Percentiles rank a stretch among this genome's conserved stretches.
Evolutionary conservation across 1,140 invertebrate genomes (phyloP).

Genomic region (Lucilia sericata): DNA sequence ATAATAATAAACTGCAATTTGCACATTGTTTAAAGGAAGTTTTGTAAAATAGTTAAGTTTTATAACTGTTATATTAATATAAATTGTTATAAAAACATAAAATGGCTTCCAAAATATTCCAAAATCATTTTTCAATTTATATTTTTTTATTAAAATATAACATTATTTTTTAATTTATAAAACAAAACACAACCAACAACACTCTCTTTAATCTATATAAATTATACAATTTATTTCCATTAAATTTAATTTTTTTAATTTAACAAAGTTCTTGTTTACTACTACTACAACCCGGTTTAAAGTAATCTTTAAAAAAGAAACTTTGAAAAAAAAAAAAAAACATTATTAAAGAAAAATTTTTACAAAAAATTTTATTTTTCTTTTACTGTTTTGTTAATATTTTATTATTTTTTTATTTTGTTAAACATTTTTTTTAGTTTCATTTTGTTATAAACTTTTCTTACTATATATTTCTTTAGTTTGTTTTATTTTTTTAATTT

Average conservation of each 20-base stretch:
- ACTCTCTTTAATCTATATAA: neutral
- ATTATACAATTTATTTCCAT: conserved; percentile 7
- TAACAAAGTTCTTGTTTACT: neutral
- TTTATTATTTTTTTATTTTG: conserved; percentile 30
- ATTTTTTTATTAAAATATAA: neutral
- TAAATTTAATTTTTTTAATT: conserved; percentile 25
- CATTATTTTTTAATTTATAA: neutral
- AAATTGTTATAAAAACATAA: conserved; percentile 22
- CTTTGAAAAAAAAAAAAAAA: conserved; percentile 17
- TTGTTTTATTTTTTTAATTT: neutral
- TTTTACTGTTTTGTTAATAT: conserved; percentile 8
- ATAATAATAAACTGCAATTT: neutral
- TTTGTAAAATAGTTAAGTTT: neutral
- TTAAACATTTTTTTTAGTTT: conserved; percentile 1
- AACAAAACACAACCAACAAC: neutral
- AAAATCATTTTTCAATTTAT: conserved; percentile 49
- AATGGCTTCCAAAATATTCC: conserved; percentile 58
- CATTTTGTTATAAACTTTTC: conserved; percentile 22
- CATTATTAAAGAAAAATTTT: neutral
- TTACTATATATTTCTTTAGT: neutral
- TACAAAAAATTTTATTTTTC: conserved; percentile 18
- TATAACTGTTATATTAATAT: neutral
- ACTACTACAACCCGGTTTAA: conserved; percentile 13
- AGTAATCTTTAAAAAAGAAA: conserved; percentile 35
- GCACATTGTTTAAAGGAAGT: neutral